These are phyloP conservation scores for Nicator chloris DNA, from an alignment of 2,113 vertebrate species.

Conservation along the genomic window DNA sequence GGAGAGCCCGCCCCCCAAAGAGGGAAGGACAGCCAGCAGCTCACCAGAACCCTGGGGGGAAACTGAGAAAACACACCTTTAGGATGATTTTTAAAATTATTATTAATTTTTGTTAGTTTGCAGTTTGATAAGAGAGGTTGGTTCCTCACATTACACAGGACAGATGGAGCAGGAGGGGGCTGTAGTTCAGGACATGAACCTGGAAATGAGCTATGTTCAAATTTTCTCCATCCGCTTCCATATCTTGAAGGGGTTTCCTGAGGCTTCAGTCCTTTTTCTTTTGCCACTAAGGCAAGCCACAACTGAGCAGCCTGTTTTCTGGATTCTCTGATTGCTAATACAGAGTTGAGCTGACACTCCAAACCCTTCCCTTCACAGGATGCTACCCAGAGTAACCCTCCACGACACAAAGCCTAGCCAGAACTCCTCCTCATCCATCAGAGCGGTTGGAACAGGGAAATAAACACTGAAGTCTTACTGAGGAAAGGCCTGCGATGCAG, in stretches of 20 bases:
- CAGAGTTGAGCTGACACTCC: background rate
- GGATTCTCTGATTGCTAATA: background rate
- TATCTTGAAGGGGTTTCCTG: background rate
- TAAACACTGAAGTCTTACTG: background rate
- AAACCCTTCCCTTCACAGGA: background rate
- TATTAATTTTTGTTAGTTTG: background rate
- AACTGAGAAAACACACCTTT: background rate
- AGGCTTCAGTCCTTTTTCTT: background rate
- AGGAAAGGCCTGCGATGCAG: background rate
- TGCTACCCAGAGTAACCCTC: background rate
- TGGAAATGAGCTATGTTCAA: background rate
- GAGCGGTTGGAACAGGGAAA: background rate
- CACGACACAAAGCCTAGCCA: background rate
- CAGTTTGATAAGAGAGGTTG: background rate
- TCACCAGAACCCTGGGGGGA: background rate
- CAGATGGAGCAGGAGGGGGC: background rate
- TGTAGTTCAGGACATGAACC: background rate
- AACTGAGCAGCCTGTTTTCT: fast-evolving
- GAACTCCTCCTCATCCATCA: background rate
- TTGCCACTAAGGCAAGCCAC: background rate
- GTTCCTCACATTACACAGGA: background rate
- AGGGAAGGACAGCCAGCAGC: background rate
- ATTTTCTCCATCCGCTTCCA: background rate
- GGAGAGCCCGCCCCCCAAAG: background rate
- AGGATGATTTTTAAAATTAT: background rate